Conservation (phyloP, 2,888 invertebrate genomes). For the Synanthedon formicaeformis region DNA sequence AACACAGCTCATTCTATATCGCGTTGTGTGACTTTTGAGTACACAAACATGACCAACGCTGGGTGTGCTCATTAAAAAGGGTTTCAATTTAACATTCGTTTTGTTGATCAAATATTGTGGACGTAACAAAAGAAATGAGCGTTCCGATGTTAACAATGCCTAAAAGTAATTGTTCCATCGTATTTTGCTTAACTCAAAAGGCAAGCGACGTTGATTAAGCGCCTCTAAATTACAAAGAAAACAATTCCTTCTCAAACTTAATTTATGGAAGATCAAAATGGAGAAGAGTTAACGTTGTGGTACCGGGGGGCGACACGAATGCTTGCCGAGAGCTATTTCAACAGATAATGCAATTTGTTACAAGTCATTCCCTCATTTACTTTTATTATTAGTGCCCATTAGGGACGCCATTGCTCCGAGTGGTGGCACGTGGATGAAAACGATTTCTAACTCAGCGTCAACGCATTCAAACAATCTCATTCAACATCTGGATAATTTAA, state of each 20-base stretch:
- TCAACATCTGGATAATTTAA: slow-evolving; percentile 44
- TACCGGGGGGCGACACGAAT: slow-evolving; percentile 24
- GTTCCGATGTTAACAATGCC: no score
- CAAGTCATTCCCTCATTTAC: slow-evolving; percentile 50
- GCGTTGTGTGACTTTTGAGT: no score
- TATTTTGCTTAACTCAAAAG: background rate
- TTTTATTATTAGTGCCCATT: slow-evolving; percentile 52
- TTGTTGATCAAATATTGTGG: no score
- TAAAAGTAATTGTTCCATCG: background rate
- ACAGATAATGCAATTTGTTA: slow-evolving; percentile 55
- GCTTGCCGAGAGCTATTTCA: slow-evolving; percentile 40
- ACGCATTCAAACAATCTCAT: slow-evolving; percentile 20
- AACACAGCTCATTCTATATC: no score
- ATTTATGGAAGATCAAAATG: slow-evolving; percentile 25
- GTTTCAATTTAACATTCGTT: no score
- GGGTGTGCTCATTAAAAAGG: no score
- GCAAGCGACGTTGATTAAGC: slow-evolving; percentile 9
- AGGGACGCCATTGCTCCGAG: slow-evolving; percentile 24
- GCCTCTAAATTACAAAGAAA: slow-evolving; percentile 13
- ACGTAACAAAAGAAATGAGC: no score
- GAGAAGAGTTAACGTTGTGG: slow-evolving; percentile 30
- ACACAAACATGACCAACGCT: no score
- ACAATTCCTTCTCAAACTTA: slow-evolving; percentile 15
- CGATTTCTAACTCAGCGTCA: slow-evolving; percentile 19
- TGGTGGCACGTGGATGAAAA: slow-evolving; percentile 26